A percentile compares a stretch with the other conserved stretches of the same genome.
Evolutionary conservation across 2,113 vertebrate genomes (phyloP).

Genomic region (Drymodes brunneopygia): DNA sequence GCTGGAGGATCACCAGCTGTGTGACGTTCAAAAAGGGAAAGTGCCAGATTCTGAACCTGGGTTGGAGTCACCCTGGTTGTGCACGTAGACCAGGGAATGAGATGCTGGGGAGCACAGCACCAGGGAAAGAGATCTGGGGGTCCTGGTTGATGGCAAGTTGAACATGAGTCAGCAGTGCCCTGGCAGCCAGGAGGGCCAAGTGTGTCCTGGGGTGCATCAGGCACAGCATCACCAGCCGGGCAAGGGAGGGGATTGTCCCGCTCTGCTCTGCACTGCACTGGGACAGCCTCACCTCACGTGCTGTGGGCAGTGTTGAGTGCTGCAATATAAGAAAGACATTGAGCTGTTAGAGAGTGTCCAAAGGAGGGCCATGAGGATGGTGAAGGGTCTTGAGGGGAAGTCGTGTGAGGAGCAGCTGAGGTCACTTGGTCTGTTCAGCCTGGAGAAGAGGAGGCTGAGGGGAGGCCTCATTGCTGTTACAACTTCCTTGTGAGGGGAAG

Average conservation of each 20-base stretch:
- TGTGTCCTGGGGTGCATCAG: rapidly evolving
- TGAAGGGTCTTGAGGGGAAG: background rate
- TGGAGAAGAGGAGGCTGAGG: background rate
- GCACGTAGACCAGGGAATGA: background rate
- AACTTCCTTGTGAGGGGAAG: background rate
- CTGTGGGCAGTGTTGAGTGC: too few species aligned
- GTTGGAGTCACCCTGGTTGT: background rate
- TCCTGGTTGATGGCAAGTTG: rapidly evolving
- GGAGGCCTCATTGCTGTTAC: rapidly evolving
- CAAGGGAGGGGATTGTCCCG: rapidly evolving
- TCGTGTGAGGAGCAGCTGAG: rapidly evolving
- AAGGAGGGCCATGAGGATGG: background rate
- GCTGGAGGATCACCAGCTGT: background rate
- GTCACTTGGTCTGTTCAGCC: background rate
- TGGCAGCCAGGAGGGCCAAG: background rate
- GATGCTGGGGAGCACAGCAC: background rate
- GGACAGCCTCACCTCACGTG: rapidly evolving
- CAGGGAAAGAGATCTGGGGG: background rate
- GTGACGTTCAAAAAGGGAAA: background rate
- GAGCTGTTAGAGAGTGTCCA: background rate
- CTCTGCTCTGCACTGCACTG: rapidly evolving
- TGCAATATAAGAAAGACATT: background rate
- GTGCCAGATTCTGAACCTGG: background rate
- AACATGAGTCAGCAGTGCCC: background rate
- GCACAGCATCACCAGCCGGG: rapidly evolving